phyloP scores from a whole-genome alignment of 2,113 vertebrate species.

The Cynopterus brachyotis region DNA sequence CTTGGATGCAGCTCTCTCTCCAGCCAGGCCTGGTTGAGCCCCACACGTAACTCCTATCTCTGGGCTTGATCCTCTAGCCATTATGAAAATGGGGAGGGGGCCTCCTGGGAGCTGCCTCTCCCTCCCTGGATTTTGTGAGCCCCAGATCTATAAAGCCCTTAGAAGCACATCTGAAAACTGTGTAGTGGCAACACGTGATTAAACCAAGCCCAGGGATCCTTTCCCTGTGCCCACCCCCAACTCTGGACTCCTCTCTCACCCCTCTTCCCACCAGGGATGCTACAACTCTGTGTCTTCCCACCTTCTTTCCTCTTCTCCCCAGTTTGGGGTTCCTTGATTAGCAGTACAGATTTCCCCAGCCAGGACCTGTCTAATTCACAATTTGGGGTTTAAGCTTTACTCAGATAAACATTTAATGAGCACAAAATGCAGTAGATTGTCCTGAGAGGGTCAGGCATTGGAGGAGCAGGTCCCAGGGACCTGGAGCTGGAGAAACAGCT shows the following conservation, averaged over 20 bases:
- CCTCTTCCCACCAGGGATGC: background rate
- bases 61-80: background rate
- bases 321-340: background rate
- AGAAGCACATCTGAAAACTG: background rate
- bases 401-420: constrained; percentile 16
- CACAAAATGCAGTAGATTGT: background rate
- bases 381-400: background rate
- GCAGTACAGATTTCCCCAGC: background rate
- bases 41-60: background rate
- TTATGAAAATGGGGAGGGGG: background rate
- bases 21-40: background rate
- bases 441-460: background rate
- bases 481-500: background rate
- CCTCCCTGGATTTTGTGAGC: background rate
- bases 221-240: background rate
- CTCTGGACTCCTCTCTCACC: too few species aligned
- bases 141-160: background rate
- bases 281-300: background rate
- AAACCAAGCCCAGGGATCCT: background rate
- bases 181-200: background rate
- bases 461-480: background rate
- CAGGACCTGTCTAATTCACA: background rate
- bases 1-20: background rate
- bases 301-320: too few species aligned
- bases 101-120: background rate